Evolutionary conservation across 2,113 vertebrate genomes (phyloP), one percentile per base, ranked within the genome.

Genomic region (Pao palembangensis): DNA sequence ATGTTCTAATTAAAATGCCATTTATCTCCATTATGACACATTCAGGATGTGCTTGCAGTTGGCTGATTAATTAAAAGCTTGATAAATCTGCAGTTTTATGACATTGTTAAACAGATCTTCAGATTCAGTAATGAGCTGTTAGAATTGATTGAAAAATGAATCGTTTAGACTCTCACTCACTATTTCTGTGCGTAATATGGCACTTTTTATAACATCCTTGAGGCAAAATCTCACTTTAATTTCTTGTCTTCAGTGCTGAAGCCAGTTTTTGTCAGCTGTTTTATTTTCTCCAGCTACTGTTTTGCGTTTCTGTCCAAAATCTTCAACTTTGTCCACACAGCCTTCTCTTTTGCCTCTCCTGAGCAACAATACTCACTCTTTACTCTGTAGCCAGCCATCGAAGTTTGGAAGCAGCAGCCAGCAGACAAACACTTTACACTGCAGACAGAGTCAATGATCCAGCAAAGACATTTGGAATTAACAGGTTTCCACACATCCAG

Each of bases 341-440:
- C 50, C 64, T 74, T 80, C 61, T 49, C 7, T 49, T 84, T 71
- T 56, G 52, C 58, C 41, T 57, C 49, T 64, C 51, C 47, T 14
- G 15, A 59, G 54, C 58, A 71, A 55, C 53, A 52, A 78, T 82
- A 58, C 59, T 75, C 58, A 5, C 38, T 12, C 71, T 70, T 69
- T 67, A 73, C 71, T 63, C 75, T 64, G 47, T 65, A 64, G 60
- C 79, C 88, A 88, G 85, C 86, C 86, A 85, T 85, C 79, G 62
- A 76, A 70, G 71, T 58, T 80, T 79, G 10, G 34, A 85, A 87
- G 78, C 71, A 81, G 21, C 73, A 84, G 25, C 48, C 31, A 14
- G 25, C 46, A 78, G 64, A 71, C 60, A 67, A 31, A 60, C n/a
- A 34, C 67, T 60, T 51, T 58, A 49, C 67, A 51, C 46, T 14